phyloP scores from a whole-genome alignment of 2,797 vertebrate genomes.

The Catharus ustulatus region DNA sequence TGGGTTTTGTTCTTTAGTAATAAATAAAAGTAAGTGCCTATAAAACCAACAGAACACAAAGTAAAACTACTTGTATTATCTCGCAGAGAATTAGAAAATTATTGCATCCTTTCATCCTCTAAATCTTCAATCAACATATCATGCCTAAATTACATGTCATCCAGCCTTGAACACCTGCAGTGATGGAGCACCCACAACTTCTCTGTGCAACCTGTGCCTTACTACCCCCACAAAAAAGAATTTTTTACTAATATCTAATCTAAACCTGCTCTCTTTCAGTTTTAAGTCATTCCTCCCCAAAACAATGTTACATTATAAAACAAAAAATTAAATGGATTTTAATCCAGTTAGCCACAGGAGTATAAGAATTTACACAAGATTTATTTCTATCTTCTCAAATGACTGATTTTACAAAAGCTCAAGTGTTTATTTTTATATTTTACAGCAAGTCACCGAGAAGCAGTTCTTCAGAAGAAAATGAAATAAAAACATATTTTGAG shows the following conservation, averaged over 20 bases:
- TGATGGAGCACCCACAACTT: not conserved
- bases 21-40: not conserved
- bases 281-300: not conserved
- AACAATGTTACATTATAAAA: not conserved
- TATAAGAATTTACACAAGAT: not conserved
- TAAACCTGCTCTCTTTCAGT: not conserved
- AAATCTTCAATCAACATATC: not conserved
- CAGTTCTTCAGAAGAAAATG: not conserved
- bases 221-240: not conserved
- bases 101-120: not conserved
- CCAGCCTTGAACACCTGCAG: not conserved
- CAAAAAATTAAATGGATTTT: not conserved
- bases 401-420: not conserved
- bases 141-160: not conserved
- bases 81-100: not conserved
- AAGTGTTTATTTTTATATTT: not conserved
- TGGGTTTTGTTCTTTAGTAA: not conserved
- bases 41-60: not conserved
- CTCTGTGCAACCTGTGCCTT: not conserved
- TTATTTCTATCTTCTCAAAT: not conserved
- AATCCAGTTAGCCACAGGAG: not conserved
- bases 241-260: not conserved
- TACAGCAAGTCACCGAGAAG: not conserved
- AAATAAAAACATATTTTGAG: not conserved
- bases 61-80: not conserved